These are phyloP conservation scores for Lipophrys pholis DNA, from an alignment of 2,113 vertebrate species.

Conservation along the genomic window DNA sequence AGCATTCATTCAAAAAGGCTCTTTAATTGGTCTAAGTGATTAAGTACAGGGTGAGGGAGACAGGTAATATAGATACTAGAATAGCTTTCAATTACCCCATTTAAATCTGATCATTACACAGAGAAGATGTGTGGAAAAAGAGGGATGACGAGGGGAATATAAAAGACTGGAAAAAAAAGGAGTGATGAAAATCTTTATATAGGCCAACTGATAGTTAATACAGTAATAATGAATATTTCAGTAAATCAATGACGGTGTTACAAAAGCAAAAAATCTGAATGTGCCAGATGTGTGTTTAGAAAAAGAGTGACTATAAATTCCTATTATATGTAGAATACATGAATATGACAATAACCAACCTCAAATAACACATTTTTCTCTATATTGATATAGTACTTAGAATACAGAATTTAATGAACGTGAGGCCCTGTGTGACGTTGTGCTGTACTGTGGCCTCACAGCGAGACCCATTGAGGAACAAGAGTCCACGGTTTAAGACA, in stretches of 20 bases:
- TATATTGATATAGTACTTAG: slow-evolving; percentile 65
- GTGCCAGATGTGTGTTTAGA: slow-evolving; percentile 65
- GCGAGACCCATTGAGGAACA: slow-evolving; percentile 57
- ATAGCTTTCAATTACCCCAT: slow-evolving; percentile 81
- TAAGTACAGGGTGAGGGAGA: slow-evolving; percentile 82
- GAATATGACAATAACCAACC: slow-evolving; percentile 66
- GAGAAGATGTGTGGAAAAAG: slow-evolving; percentile 20
- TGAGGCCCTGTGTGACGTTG: slow-evolving; percentile 75
- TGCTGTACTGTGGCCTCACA: slow-evolving; percentile 64
- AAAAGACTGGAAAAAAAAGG: slow-evolving; percentile 69
- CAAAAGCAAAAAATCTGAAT: slow-evolving; percentile 49
- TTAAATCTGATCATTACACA: slow-evolving; percentile 74
- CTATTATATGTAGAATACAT: slow-evolving; percentile 75
- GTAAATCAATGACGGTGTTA: slow-evolving; percentile 52
- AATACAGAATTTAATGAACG: slow-evolving; percentile 57
- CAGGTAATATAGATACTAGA: slow-evolving; percentile 83
- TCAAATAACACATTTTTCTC: slow-evolving; percentile 68
- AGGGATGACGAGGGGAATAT: slow-evolving; percentile 63
- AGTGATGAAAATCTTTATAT: slow-evolving; percentile 61
- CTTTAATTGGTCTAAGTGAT: slow-evolving; percentile 82
- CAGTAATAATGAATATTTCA: slow-evolving; percentile 65
- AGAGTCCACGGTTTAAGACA: slow-evolving; percentile 75
- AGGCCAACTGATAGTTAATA: slow-evolving; percentile 62
- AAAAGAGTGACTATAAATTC: slow-evolving; percentile 76
- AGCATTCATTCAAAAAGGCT: slow-evolving; percentile 72